Evolutionary conservation across 2,888 invertebrate genomes (phyloP), one percentile per base, ranked within the genome.

Genomic region (Tenthredo amoena): DNA sequence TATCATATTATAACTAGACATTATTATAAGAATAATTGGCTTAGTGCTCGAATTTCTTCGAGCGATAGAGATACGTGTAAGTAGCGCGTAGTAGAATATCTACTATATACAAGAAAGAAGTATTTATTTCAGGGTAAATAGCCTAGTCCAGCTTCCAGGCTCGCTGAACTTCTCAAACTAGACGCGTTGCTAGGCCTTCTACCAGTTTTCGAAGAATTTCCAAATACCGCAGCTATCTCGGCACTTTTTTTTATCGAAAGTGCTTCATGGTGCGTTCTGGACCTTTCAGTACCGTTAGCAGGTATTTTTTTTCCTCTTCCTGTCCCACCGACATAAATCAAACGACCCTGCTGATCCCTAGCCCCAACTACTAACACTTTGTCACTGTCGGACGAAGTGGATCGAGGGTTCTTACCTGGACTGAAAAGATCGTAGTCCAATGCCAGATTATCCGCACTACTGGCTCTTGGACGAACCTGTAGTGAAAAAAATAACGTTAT

Each of bases 191-290:
- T 91, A 12, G 90, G 86, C 81, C 92, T 87, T 85, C 92, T 90
- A 55, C 91, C 90, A 10, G 89, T 88, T 55, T 91, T 89, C 40
- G 87, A 84, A 26, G 89, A 89, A 90, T 97, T 97, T 0, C 97
- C 97, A 92, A 98, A 98, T 43, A 98, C 94, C 0, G 98, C 98
- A 0, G 98, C 98, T 90, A 98, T 98, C 93, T 98, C 98, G 0
- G 98, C 98, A 2, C 97, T 97, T 92, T 98, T 98, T 93, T 98
- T 98, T 43, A 98, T 97, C 84, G 97, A 97, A 0, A 98, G 94
- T 0, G 97, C 97, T 89, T 97, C 97, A 82, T 93, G 91, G 87
- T 93, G 92, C 6, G 89, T 90, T 82, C 88, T 89, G 62, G 90
- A 88, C 71, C 90, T 89, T 76, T 74, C 34, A 87, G 89, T 76